phyloP scores from a whole-genome alignment of 2,113 vertebrate species.

The Picathartes gymnocephalus region DNA sequence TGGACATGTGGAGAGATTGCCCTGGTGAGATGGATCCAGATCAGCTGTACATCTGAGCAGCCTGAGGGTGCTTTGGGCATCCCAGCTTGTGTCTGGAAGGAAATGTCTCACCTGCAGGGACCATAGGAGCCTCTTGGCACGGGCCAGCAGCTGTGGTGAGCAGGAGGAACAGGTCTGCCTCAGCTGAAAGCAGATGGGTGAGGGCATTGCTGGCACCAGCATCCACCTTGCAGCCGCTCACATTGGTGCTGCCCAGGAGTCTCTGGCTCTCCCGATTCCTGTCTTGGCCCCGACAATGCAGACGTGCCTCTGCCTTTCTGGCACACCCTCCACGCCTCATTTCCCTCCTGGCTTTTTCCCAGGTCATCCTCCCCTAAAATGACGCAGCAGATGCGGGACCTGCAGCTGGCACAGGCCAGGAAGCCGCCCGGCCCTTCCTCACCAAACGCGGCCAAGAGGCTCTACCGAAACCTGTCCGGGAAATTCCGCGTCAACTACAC shows the following conservation, averaged over 20 bases:
- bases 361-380: slow-evolving; percentile 88
- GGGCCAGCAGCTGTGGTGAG: not conserved
- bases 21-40: not conserved
- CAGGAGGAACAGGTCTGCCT: not conserved
- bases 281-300: fast-evolving
- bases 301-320: not conserved
- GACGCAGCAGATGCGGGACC: slow-evolving; percentile 83
- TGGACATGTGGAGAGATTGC: not conserved
- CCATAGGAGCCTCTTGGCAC: fast-evolving
- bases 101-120: not conserved
- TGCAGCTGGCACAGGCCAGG: slow-evolving; percentile 75
- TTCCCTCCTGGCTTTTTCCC: not conserved
- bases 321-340: fast-evolving
- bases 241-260: fast-evolving
- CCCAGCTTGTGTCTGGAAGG: not conserved
- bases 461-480: slow-evolving; percentile 92
- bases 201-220: not conserved
- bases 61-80: not conserved
- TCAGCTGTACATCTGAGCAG: not conserved
- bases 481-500: slow-evolving; percentile 86
- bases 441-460: slow-evolving; percentile 85
- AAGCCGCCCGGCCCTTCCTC: slow-evolving; percentile 82
- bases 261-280: not conserved
- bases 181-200: not conserved
- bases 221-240: fast-evolving